Conservation (phyloP, 2,113 vertebrate species). For the Megaleporinus macrocephalus region DNA sequence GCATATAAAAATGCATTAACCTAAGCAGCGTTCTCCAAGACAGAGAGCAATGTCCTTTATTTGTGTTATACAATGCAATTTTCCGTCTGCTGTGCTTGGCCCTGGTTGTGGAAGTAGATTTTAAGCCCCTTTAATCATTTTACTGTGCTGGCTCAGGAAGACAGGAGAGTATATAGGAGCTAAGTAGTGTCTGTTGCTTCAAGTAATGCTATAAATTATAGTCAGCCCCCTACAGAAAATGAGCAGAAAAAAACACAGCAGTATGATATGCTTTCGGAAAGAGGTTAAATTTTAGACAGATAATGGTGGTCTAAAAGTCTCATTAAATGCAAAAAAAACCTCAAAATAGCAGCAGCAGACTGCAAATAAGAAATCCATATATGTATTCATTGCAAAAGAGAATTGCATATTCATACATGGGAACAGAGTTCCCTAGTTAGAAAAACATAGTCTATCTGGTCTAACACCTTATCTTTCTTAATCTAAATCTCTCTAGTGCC, state of each 20-base stretch:
- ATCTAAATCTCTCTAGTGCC: not conserved
- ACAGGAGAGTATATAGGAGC: constrained; percentile 27
- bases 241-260: not conserved
- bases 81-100: constrained; percentile 32
- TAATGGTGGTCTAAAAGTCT: not conserved
- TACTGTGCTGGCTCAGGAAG: constrained; percentile 17
- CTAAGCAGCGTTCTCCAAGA: constrained; percentile 13
- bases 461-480: not conserved
- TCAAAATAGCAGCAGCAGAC: not conserved
- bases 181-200: constrained; percentile 27
- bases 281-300: not conserved
- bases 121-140: constrained; percentile 40
- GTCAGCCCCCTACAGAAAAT: not conserved
- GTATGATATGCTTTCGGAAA: not conserved
- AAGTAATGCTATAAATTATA: constrained; percentile 35
- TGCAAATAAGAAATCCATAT: not conserved
- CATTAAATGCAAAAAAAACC: not conserved
- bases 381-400: not conserved
- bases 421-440: not conserved
- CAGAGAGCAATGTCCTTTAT: constrained; percentile 50
- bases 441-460: not conserved
- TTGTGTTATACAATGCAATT: constrained; percentile 42
- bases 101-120: constrained; percentile 4
- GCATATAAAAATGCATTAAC: constrained; percentile 42
- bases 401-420: not conserved